Percentiles rank a stretch among this genome's conserved stretches.
phyloP scores from a whole-genome alignment of 1,140 invertebrate genomes.

The Choristoneura fumiferana region DNA sequence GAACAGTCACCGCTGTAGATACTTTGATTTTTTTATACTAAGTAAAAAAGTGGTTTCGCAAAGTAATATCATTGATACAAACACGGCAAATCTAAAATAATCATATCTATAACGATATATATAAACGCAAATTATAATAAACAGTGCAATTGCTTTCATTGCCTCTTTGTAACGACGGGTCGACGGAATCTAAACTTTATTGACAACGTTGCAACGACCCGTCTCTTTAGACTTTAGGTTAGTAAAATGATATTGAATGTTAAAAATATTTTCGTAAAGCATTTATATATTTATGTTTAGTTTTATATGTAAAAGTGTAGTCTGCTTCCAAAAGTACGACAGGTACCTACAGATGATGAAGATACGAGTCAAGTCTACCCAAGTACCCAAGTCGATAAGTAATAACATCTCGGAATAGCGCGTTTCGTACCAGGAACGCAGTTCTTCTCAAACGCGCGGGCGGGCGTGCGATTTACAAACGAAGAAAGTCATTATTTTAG shows the following conservation, averaged over 20 bases:
- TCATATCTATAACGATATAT: slow-evolving; percentile 4
- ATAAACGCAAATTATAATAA: slow-evolving; percentile 12
- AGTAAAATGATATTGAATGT: slow-evolving; percentile 22
- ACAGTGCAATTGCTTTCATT: slow-evolving; percentile 23
- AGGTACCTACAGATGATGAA: too few relatives aligned
- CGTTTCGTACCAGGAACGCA: too few relatives aligned
- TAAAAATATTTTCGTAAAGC: slow-evolving; percentile 26
- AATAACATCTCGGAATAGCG: too few relatives aligned
- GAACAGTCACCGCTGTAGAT: too few relatives aligned
- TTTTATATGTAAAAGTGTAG: slow-evolving; percentile 17
- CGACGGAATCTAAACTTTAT: background rate
- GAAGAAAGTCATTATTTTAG: too few relatives aligned
- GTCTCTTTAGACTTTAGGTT: background rate
- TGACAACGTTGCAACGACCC: background rate
- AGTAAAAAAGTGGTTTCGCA: too few relatives aligned
- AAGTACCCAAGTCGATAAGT: too few relatives aligned
- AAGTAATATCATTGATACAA: background rate
- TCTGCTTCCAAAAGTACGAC: background rate
- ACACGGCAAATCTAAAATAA: background rate
- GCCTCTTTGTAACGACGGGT: slow-evolving; percentile 5
- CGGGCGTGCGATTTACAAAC: too few relatives aligned
- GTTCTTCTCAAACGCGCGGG: too few relatives aligned
- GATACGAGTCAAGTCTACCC: too few relatives aligned
- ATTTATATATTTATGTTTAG: slow-evolving; percentile 21
- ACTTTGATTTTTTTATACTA: too few relatives aligned